Evolutionary conservation across 2,888 invertebrate species (phyloP).

Genomic region (Tinea trinotella): DNA sequence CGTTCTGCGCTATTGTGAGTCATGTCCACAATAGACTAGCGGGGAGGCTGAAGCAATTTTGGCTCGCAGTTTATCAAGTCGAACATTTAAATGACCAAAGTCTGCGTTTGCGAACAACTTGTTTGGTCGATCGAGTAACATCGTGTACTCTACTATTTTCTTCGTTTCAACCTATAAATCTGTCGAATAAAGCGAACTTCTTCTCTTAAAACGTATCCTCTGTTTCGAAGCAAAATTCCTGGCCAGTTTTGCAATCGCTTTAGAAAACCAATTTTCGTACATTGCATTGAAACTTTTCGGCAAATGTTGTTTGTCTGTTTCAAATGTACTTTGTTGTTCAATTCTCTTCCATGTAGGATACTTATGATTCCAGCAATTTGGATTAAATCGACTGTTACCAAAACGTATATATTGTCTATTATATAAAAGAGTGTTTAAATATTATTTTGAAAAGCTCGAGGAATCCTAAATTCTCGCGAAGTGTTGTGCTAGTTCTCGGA

Average conservation of each 20-base stretch:
- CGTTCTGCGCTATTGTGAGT: not conserved
- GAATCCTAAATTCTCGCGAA: constrained; percentile 24
- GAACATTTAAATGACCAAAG: constrained; percentile 65
- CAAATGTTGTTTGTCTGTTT: constrained; percentile 49
- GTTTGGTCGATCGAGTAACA: constrained; percentile 51
- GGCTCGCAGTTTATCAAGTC: constrained; percentile 55
- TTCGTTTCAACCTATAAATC: constrained; percentile 61
- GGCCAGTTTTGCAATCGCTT: constrained; percentile 43
- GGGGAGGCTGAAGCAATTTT: constrained; percentile 37
- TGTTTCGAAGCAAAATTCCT: constrained; percentile 37
- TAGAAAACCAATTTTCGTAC: constrained; percentile 64
- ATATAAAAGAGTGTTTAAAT: constrained; percentile 4
- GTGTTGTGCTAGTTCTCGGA: constrained; percentile 42
- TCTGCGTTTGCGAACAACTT: constrained; percentile 54
- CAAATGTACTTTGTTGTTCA: constrained; percentile 20
- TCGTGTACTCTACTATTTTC: constrained; percentile 41
- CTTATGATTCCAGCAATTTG: constrained; percentile 20
- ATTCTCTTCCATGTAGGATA: constrained; percentile 27
- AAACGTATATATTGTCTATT: constrained; percentile 14
- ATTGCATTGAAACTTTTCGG: constrained; percentile 61
- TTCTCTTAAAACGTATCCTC: constrained; percentile 55
- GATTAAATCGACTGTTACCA: constrained; percentile 11
- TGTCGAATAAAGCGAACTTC: constrained; percentile 50
- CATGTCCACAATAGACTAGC: constrained; percentile 21
- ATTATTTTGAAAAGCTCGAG: not conserved